A percentile compares a stretch with the other conserved stretches of the same genome.
phyloP scores from a whole-genome alignment of 2,797 vertebrate species.

The Moxostoma hubbsi region DNA sequence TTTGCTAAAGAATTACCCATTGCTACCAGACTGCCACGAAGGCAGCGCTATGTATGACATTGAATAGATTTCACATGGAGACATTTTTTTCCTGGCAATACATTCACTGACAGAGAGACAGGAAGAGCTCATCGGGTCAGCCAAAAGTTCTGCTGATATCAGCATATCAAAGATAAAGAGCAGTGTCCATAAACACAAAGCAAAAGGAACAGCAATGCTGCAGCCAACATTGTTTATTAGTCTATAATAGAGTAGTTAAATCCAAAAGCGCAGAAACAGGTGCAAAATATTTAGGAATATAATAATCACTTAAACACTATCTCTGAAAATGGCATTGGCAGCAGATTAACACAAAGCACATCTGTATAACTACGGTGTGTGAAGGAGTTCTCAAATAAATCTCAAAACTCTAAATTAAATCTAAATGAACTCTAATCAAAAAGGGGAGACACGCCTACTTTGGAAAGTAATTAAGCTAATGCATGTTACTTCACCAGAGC shows the following conservation, averaged over 20 bases:
- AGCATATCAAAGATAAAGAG: slow-evolving; percentile 57
- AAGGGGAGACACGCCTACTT: neutral
- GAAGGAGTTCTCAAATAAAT: slow-evolving; percentile 1
- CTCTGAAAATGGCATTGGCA: neutral
- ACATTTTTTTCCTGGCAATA: slow-evolving; percentile 56
- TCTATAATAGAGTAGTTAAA: slow-evolving; percentile 21
- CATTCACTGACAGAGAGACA: slow-evolving; percentile 48
- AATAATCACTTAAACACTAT: slow-evolving; percentile 10
- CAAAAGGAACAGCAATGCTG: slow-evolving; percentile 55
- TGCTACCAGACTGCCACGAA: slow-evolving; percentile 31
- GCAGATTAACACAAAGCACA: slow-evolving; percentile 15
- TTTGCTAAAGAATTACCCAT: neutral
- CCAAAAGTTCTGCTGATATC: slow-evolving; percentile 68
- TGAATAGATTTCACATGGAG: slow-evolving; percentile 43
- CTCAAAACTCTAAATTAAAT: neutral
- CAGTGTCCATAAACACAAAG: neutral
- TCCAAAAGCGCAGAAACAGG: slow-evolving; percentile 20
- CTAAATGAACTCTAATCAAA: neutral
- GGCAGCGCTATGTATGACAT: slow-evolving; percentile 27
- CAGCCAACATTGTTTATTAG: neutral
- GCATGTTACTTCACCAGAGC: neutral
- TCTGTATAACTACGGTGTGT: neutral
- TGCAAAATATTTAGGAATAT: slow-evolving; percentile 4
- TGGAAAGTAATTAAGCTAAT: neutral
- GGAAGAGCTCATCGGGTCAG: slow-evolving; percentile 65